A percentile compares a stretch with the other conserved stretches of the same genome.
Evolutionary conservation across 2,113 vertebrate genomes (phyloP).

Genomic region (Pluvianellus socialis): DNA sequence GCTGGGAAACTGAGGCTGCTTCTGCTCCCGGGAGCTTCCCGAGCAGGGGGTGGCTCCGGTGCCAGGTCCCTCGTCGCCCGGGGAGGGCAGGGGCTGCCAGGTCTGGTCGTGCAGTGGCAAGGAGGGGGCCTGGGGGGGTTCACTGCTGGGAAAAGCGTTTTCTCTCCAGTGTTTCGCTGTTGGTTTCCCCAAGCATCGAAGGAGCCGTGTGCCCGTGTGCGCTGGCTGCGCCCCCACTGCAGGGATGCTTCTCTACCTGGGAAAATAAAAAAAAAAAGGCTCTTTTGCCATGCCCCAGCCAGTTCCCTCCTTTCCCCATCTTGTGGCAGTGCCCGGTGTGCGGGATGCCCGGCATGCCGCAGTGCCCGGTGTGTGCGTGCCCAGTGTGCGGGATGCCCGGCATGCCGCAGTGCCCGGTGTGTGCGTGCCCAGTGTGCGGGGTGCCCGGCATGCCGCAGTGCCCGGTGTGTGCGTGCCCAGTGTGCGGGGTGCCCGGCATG

Average conservation of each 20-base stretch:
- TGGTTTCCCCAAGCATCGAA: neutral
- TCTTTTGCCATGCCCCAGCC: neutral
- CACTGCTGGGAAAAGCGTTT: neutral
- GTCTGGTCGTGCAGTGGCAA: fast-evolving
- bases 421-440: neutral
- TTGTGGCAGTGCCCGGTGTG: neutral
- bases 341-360: neutral
- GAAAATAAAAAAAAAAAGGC: neutral
- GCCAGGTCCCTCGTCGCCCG: fast-evolving
- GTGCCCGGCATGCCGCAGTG: neutral
- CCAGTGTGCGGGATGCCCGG: neutral
- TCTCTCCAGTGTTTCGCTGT: neutral
- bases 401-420: neutral
- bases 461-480: neutral
- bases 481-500: neutral
- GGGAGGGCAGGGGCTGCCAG: neutral
- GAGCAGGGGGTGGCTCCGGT: fast-evolving
- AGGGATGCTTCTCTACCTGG: neutral
- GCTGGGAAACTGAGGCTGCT: neutral
- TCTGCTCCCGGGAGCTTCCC: neutral
- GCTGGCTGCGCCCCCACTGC: fast-evolving
- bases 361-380: neutral
- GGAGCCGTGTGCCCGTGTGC: fast-evolving
- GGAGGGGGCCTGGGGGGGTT: neutral
- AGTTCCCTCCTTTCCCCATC: neutral